These are phyloP conservation scores for Pseudococcus jackbeardsleyi DNA, from an alignment of 2,888 invertebrate genomes.

Conservation along the genomic window DNA sequence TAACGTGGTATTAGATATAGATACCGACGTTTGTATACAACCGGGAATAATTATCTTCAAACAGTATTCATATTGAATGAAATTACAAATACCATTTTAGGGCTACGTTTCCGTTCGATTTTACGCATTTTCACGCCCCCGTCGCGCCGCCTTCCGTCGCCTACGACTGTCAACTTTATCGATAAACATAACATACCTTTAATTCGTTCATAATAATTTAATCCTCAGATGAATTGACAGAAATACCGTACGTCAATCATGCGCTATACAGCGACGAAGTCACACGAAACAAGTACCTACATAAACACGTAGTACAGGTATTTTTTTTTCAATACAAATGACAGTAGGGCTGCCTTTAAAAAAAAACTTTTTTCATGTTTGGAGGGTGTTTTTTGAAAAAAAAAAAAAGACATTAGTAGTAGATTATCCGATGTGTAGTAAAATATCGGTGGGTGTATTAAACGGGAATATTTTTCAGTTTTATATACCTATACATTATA, in stretches of 20 bases:
- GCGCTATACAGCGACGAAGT: constrained; percentile 13
- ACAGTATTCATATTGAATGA: neutral
- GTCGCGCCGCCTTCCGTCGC: neutral
- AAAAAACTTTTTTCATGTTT: neutral
- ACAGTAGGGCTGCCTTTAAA: neutral
- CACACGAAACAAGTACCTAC: constrained; percentile 13
- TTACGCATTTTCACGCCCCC: constrained; percentile 8
- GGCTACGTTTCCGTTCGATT: constrained; percentile 3
- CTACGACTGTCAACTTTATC: constrained; percentile 5
- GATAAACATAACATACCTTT: constrained; percentile 2
- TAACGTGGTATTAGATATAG: too few relatives aligned
- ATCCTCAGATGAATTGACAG: constrained; percentile 40
- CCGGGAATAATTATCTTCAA: constrained; percentile 10
- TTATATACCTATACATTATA: too few relatives aligned
- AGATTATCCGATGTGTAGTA: neutral
- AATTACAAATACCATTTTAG: constrained; percentile 3
- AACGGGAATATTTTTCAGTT: neutral
- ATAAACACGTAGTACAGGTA: neutral
- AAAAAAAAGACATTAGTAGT: neutral
- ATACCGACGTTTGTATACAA: neutral
- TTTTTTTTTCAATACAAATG: neutral
- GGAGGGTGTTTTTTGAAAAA: neutral
- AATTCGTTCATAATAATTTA: constrained; percentile 50
- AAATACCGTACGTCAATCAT: constrained; percentile 48
- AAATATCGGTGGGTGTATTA: neutral